Percentiles rank a stretch among this genome's conserved stretches.
Evolutionary conservation across 2,888 invertebrate genomes (phyloP).

Genomic region (Sylvicola cinctus): DNA sequence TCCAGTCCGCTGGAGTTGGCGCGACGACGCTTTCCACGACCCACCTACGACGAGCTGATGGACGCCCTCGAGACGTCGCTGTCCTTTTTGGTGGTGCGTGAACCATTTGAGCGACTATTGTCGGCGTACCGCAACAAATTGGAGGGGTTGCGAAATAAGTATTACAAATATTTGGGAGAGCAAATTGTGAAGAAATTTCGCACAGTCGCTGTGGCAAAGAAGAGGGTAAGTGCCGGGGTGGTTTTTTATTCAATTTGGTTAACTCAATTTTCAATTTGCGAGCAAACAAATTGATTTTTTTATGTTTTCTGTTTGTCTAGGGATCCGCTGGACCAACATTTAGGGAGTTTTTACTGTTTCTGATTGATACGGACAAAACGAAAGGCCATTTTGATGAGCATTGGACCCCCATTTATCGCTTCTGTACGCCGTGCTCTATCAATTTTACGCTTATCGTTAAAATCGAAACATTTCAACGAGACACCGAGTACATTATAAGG

Average conservation of each 20-base stretch:
- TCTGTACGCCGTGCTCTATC: conserved; percentile 42
- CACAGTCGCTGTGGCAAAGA: conserved; percentile 15
- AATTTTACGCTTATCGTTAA: conserved; percentile 42
- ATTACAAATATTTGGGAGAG: conserved; percentile 44
- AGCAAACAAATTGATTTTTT: too few relatives aligned
- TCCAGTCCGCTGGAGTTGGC: conserved; percentile 45
- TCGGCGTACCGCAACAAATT: conserved; percentile 57
- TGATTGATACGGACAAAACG: conserved; percentile 35
- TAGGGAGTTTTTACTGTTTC: conserved; percentile 47
- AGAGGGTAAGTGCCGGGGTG: conserved; percentile 1
- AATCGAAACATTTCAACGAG: conserved; percentile 37
- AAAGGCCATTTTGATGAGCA: conserved; percentile 38
- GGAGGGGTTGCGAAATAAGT: conserved; percentile 44
- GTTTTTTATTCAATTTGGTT: too few relatives aligned
- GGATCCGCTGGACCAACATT: conserved; percentile 34
- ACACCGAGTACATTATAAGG: conserved; percentile 36
- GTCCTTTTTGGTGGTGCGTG: conserved; percentile 46
- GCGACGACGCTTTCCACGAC: conserved; percentile 44
- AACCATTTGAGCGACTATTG: conserved; percentile 49
- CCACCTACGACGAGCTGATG: conserved; percentile 39
- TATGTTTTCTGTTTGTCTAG: conserved; percentile 11
- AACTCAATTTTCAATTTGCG: too few relatives aligned
- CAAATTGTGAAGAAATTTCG: conserved; percentile 41
- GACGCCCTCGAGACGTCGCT: conserved; percentile 39
- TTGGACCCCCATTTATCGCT: conserved; percentile 41